Evolutionary conservation across 2,888 invertebrate genomes (phyloP).

Genomic region (Marasmarcha lunaedactyla): DNA sequence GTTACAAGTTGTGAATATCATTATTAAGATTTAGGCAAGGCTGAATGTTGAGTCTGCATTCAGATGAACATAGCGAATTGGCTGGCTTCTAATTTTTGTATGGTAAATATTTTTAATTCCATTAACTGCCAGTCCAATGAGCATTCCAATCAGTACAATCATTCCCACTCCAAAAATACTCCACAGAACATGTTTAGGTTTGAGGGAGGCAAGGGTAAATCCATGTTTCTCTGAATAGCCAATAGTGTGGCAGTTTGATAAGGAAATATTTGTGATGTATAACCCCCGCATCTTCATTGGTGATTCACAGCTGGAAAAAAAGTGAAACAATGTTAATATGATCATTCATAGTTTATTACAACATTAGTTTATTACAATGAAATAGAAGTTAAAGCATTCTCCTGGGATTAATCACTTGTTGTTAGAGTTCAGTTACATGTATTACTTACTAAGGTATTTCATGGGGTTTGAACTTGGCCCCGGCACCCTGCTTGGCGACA

Average conservation of each 20-base stretch:
- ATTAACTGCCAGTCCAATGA: slow-evolving; percentile 46
- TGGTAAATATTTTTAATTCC: slow-evolving; percentile 39
- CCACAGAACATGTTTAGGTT: slow-evolving; percentile 54
- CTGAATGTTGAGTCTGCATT: slow-evolving; percentile 33
- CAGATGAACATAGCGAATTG: slow-evolving; percentile 50
- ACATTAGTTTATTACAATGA: background rate
- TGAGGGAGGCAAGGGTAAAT: slow-evolving; percentile 37
- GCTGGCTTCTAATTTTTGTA: slow-evolving; percentile 38
- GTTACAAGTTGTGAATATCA: slow-evolving; percentile 1
- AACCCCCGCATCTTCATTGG: slow-evolving; percentile 51
- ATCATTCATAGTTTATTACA: background rate
- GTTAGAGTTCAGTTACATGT: too few relatives aligned
- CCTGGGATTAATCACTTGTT: too few relatives aligned
- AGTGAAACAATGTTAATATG: slow-evolving; percentile 14
- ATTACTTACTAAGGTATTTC: slow-evolving; percentile 52
- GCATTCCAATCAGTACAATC: slow-evolving; percentile 45
- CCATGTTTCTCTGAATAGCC: slow-evolving; percentile 32
- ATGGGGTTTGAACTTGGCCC: slow-evolving; percentile 40
- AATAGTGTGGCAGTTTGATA: slow-evolving; percentile 44
- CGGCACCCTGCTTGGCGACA: slow-evolving; percentile 45
- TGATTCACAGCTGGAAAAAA: slow-evolving; percentile 51
- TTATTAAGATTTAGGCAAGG: slow-evolving; percentile 29
- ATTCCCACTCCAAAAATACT: slow-evolving; percentile 52
- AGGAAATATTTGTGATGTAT: slow-evolving; percentile 47
- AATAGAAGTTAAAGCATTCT: background rate